These are phyloP conservation scores for Lasioglossum oenotherae DNA, from an alignment of 2,888 invertebrate genomes.

Conservation along the genomic window DNA sequence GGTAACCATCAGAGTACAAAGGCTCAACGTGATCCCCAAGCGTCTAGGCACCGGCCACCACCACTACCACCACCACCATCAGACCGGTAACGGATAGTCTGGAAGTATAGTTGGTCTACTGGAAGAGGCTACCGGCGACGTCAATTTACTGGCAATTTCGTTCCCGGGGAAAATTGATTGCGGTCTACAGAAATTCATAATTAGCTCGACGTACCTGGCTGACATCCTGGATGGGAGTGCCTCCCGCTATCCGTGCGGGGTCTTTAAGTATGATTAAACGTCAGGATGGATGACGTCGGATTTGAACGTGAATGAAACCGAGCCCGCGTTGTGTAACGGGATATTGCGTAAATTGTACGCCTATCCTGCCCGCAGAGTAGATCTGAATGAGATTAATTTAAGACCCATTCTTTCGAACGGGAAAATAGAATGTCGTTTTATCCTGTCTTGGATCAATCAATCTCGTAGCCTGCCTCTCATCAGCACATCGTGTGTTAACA, in stretches of 20 bases:
- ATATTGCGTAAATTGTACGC: conserved; percentile 24
- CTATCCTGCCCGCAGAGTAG: not conserved
- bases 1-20: conserved; percentile 72
- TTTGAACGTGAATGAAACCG: conserved; percentile 37
- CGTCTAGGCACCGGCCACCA: conserved; percentile 64
- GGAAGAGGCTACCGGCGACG: conserved; percentile 65
- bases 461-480: not conserved
- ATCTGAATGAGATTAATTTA: not conserved
- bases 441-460: not conserved
- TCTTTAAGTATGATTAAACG: conserved; percentile 71
- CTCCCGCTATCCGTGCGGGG: conserved; percentile 40
- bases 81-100: conserved; percentile 63
- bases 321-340: conserved; percentile 28
- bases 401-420: not conserved
- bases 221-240: conserved; percentile 58
- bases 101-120: conserved; percentile 68
- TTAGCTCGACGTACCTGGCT: conserved; percentile 67
- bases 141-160: conserved; percentile 74
- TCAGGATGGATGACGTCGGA: conserved; percentile 54
- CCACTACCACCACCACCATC: not conserved
- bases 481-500: too few species aligned
- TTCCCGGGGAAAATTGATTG: conserved; percentile 74
- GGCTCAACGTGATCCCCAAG: conserved; percentile 68
- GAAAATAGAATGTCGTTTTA: not conserved
- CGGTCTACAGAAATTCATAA: conserved; percentile 73